Base-by-base conservation (phyloP, 2,888 invertebrate genomes). In the Ecliptopera silaceata region DNA sequence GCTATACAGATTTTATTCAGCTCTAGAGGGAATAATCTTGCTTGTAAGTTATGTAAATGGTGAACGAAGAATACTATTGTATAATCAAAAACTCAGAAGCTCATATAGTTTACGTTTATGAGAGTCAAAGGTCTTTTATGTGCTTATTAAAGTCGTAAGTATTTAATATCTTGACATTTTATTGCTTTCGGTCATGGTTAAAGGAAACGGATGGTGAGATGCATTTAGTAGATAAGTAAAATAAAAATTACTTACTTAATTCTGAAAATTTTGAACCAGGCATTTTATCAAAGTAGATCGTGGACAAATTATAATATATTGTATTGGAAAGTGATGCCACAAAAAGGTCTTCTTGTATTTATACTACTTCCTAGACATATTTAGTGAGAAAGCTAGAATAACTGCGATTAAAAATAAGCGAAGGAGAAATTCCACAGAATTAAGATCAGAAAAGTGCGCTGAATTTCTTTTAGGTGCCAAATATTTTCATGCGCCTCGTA, bases 111-210 rank as follows among this genome's bases (percentile, higher is more conserved):
- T 38, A 48, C 38, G 31, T 10, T 48, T 43, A 48, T 55, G 54
- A 13, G 29, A 48, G 48, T 55, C 55, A 55, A 48, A 48, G 55
- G 55, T 55, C 31, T 47, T 43, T 20, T 38, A 34, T 48, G 29
- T 38, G 42, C 6, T 44, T 44, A 55, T 55, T 31, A 48, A 38
- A n/a, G 38, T 48, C 48, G 26, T 38, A n/a, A n/a, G n/a, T n/a
- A 38, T 44, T 55, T 10, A 54, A 43, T 42, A 54, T 47, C 36
- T 8, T 48, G 34, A 47, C 26, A 11, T 47, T 54, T 54, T 52
- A 54, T 54, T 29, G 29, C 6, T 54, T 32, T 42, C 29, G 15
- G 15, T 36, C 6, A 36, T 11, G 17, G 38, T 41, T 18, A 20
- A 41, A 22, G 12, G 4, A 15, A 15, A 1, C 13, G 15, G 36